Evolutionary conservation across 2,797 vertebrate species (phyloP), one percentile per base, ranked within the genome.

Genomic region (Aldrovandia affinis): DNA sequence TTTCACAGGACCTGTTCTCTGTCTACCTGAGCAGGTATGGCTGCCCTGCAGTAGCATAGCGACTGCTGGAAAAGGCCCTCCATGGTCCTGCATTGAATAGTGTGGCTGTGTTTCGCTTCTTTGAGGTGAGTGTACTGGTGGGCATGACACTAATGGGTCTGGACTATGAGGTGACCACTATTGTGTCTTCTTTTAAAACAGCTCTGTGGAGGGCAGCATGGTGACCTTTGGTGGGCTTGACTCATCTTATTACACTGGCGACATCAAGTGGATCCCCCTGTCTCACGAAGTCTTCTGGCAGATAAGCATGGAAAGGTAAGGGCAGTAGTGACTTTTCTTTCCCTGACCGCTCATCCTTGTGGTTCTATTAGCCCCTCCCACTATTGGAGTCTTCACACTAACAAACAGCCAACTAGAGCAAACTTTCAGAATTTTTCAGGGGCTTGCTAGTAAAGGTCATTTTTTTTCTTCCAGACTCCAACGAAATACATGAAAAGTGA

Each of bases 161-260:
- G 33, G 25, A 50, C 47, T 6, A 50, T 6, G 36, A 14, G 33
- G 36, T 78, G 36, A 44, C 33, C 36, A 9, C 18, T 1, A n/a
- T 50, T 12, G 36, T 54, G 12, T 65, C 77, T 25, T 75, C 55
- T 36, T 63, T 18, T 20, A 47, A 30, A 79, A 50, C 36, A 87
- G 82, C 12, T 86, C 86, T 82, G 39, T 77, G 78, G 88, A 86
- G 50, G 90, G 85, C 78, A 90, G 89, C 77, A 39, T 88, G 78
- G 42, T 91, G 10, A 85, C 86, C 14, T 84, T 90, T 52, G 89
- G 88, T 63, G 91, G 89, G 47, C 80, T 70, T 18, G 90, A 90
- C 81, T 33, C 73, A 0, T 81, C 63, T 14, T 89, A 88, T 63
- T 88, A 75, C 78, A 89, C 80, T n/a, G 86, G 86, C 2, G 39